Base-by-base conservation (phyloP, 2,797 vertebrate genomes). In the Tympanoctomys barrerae region DNA sequence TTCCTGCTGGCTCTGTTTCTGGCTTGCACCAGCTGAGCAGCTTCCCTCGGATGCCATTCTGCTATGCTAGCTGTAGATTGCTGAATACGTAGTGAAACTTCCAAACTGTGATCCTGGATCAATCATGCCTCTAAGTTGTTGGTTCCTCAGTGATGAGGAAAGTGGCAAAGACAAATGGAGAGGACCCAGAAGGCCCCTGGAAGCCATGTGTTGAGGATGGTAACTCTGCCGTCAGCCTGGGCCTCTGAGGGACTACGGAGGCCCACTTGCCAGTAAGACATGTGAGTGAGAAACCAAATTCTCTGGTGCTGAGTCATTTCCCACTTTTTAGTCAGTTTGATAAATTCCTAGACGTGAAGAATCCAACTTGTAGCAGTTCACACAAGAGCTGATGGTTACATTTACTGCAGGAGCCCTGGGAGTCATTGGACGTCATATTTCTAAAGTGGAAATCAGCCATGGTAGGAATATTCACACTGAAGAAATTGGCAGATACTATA, bases 381-480 rank as follows among this genome's bases (percentile, higher is more conserved):
- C 66, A 49, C 22, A 49, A 59, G 57, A 80, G n/a, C 18, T 19
- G 14, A 36, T 13, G 73, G 42, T 79, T 87, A 75, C 22, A 75
- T 68, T 89, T 46, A 26, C 71, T 75, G 49, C 59, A 54, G 81
- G 66, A 39, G 8, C 57, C 88, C 31, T 73, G 24, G 39, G 3
- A 84, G 59, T 64, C 18, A 57, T 57, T 59, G 7, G 13, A 66
- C 91, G 36, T 84, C 71, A 49, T 66, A 62, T 36, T 75, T 57
- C 59, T 87, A 77, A 87, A 42, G 57, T 70, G 87, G 52, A 89
- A 94, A 80, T 82, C 24, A 66, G 64, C 39, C 78, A 83, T n/a
- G 22, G 61, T 64, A 46, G 49, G 36, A 89, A 49, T 92, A n/a
- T 71, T 81, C 84, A 68, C 0, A 31, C 28, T 70, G 49, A 28